Conservation (phyloP, 2,888 invertebrate genomes). For the Aethes cnicana region DNA sequence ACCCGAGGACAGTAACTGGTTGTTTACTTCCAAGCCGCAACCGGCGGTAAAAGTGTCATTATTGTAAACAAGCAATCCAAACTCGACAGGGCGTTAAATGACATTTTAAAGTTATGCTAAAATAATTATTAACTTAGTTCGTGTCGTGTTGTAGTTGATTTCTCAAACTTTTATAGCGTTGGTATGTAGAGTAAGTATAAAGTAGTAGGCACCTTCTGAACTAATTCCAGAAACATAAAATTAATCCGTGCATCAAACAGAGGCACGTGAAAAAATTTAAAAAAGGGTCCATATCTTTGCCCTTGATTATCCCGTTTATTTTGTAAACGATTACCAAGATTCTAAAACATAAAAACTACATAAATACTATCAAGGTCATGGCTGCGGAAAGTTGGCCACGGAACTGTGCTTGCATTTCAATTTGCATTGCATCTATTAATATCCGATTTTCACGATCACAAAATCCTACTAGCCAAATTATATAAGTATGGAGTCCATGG, state of each 20-base stretch:
- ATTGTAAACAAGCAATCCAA: slow-evolving; percentile 2
- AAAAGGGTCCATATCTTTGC: too few species aligned
- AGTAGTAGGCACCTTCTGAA: too few species aligned
- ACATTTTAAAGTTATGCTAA: neutral
- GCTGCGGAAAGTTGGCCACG: slow-evolving; percentile 1
- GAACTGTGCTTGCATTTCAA: neutral
- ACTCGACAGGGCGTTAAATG: slow-evolving; percentile 1
- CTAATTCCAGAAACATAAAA: too few species aligned
- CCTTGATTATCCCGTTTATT: too few species aligned
- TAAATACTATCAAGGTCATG: slow-evolving; percentile 7
- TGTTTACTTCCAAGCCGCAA: slow-evolving; percentile 10
- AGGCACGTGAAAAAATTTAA: too few species aligned
- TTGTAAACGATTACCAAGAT: slow-evolving; percentile 1
- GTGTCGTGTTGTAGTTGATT: too few species aligned
- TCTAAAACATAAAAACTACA: neutral
- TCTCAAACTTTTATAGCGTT: neutral
- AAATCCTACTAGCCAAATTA: neutral
- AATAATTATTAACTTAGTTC: neutral
- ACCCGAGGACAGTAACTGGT: slow-evolving; percentile 25
- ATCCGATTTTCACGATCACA: neutral
- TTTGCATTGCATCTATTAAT: neutral
- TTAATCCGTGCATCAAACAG: too few species aligned
- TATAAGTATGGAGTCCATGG: neutral
- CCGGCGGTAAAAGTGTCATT: slow-evolving; percentile 7
- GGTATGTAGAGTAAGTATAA: too few species aligned